These are phyloP conservation scores for Tragelaphus buxtoni DNA, from an alignment of 2,113 vertebrate genomes.

Conservation along the genomic window DNA sequence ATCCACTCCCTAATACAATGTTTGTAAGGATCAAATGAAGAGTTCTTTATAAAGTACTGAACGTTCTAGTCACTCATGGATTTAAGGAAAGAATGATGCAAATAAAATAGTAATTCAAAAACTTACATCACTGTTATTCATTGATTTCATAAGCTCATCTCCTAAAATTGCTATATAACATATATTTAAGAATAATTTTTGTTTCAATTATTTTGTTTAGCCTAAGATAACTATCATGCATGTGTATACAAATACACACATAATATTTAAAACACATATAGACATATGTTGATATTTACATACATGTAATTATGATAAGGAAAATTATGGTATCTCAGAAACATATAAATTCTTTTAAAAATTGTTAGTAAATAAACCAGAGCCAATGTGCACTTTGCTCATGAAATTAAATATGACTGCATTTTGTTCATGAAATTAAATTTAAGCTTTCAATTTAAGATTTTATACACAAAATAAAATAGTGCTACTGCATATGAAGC, in stretches of 20 bases:
- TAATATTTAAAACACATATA: background rate
- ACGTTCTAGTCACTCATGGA: background rate
- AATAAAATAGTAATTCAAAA: background rate
- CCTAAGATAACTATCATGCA: background rate
- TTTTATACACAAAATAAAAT: conserved; percentile 47
- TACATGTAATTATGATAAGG: background rate
- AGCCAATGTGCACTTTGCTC: background rate
- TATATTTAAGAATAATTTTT: conserved; percentile 17
- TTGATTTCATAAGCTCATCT: background rate
- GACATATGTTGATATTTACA: background rate
- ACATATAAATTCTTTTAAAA: conserved; percentile 6
- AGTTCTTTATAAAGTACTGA: background rate
- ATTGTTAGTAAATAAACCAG: background rate
- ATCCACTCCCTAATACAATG: background rate
- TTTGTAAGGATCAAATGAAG: background rate
- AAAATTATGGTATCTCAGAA: conserved; percentile 26
- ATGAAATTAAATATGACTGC: background rate
- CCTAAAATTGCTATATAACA: background rate
- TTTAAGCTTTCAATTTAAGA: conserved; percentile 27
- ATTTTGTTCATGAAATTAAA: conserved; percentile 26
- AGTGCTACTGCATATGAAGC: background rate
- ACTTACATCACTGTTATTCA: background rate
- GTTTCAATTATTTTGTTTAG: conserved; percentile 24
- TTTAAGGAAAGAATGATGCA: background rate
- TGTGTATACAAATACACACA: background rate